Percentiles rank a stretch among this genome's conserved stretches.
phyloP scores from a whole-genome alignment of 2,113 vertebrate species.

The Lathamus discolor region DNA sequence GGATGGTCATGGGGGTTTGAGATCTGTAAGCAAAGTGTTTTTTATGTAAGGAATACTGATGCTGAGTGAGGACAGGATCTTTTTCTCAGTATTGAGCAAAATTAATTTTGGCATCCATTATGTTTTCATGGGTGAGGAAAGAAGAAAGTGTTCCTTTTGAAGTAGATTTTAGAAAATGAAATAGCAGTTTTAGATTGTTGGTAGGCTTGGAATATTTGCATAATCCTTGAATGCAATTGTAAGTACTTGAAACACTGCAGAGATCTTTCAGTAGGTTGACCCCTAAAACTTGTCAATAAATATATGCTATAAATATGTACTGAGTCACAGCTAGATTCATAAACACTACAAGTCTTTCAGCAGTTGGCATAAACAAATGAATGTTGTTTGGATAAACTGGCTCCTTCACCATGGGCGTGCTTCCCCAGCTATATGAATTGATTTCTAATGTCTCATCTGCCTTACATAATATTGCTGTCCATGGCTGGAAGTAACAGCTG shows the following conservation, averaged over 20 bases:
- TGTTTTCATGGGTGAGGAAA: neutral
- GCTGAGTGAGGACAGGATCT: neutral
- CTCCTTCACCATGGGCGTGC: neutral
- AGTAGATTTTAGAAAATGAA: slow-evolving; percentile 42
- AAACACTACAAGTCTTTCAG: neutral
- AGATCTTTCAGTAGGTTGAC: slow-evolving; percentile 23
- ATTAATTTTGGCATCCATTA: slow-evolving; percentile 22
- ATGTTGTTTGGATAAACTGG: neutral
- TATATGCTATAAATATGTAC: slow-evolving; percentile 4
- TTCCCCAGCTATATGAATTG: neutral
- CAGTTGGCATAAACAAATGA: slow-evolving; percentile 26
- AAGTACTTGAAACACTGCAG: neutral
- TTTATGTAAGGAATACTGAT: neutral
- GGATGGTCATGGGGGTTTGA: neutral
- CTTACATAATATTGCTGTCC: neutral
- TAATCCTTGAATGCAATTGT: slow-evolving; percentile 15
- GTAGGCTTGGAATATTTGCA: slow-evolving; percentile 22
- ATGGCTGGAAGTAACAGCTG: neutral
- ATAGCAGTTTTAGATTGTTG: slow-evolving; percentile 10
- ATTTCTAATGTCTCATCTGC: neutral
- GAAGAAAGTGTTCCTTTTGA: slow-evolving; percentile 14
- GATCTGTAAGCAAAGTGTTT: neutral
- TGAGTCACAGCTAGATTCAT: neutral
- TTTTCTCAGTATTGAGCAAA: neutral
- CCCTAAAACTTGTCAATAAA: slow-evolving; percentile 48